phyloP scores from a whole-genome alignment of 2,888 invertebrate genomes.

The Arrhopalites spinosus region DNA sequence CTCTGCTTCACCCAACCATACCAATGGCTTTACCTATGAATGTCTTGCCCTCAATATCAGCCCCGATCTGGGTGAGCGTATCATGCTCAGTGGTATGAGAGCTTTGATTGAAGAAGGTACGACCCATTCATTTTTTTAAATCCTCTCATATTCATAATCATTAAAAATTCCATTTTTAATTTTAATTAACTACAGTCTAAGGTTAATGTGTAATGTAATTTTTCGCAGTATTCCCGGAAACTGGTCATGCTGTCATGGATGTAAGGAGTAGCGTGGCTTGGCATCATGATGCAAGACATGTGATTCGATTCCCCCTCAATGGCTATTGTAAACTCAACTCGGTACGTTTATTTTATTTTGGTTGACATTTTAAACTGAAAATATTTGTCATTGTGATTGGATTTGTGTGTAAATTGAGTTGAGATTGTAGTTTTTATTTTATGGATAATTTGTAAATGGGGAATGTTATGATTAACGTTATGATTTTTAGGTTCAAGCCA shows the following conservation, averaged over 20 bases:
- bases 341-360: conserved; percentile 59
- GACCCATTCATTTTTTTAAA: too few species aligned
- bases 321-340: conserved; percentile 88
- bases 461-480: too few species aligned
- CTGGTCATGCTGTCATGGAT: conserved; percentile 76
- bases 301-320: conserved; percentile 83
- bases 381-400: too few species aligned
- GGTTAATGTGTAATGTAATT: too few species aligned
- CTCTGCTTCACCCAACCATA: conserved; percentile 37
- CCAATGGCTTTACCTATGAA: conserved; percentile 65
- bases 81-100: conserved; percentile 80
- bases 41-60: conserved; percentile 80
- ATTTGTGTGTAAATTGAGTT: too few species aligned
- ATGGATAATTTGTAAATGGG: too few species aligned
- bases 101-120: conserved; percentile 74
- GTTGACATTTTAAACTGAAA: too few species aligned
- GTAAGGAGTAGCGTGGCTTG: conserved; percentile 78
- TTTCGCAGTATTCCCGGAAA: conserved; percentile 65
- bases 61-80: conserved; percentile 78
- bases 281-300: conserved; percentile 76
- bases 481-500: conserved; percentile 66
- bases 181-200: too few species aligned
- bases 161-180: too few species aligned
- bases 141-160: too few species aligned
- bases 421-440: too few species aligned